Base-by-base conservation (phyloP, 2,797 vertebrate genomes). In the Scolopax rusticola region DNA sequence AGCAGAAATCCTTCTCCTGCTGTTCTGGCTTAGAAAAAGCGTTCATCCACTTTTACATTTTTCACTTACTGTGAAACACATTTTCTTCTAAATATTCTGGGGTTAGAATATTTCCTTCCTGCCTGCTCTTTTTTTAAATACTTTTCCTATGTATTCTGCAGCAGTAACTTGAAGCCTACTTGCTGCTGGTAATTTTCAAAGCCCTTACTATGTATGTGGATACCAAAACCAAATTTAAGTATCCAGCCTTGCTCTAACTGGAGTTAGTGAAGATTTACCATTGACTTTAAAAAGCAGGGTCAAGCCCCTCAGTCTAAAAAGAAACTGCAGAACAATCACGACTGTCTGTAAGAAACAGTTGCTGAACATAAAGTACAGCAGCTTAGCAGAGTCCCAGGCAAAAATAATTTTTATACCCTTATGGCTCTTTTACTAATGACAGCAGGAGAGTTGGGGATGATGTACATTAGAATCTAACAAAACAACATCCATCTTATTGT, bases 381-480 rank as follows among this genome's bases (percentile, higher is more conserved):
- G 80, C 77, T 23, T 32, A 50, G 11, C 47, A 8, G 2, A 73
- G 28, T 3, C 25, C 40, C 12, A 69, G 79, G 11, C 43, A 85
- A 36, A 93, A 93, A 90, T 18, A 41, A 47, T 48, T 70, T 24
- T 51, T 65, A 18, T 24, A 68, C 63, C 45, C 90, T 19, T 63
- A 38, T 1, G 65, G 32, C 82, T 79, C 65, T 68, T 65, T 48
- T 69, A 81, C 95, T 89, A 92, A 97, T 74, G 96, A 85, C 96
- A 89, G 96, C 94, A 96, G 96, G 97, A 81, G 93, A 94, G 95
- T 96, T 88, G 96, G 94, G 95, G 77, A 64, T 75, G 96, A 60
- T 51, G 85, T 82, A 87, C 96, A 94, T 95, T 80, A 97, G 96
- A 96, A 87, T 53, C 94, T 97, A 97, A 93, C 97, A 98, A 98